Conservation (phyloP, 2,113 vertebrate species). For the Burhinus bistriatus region DNA sequence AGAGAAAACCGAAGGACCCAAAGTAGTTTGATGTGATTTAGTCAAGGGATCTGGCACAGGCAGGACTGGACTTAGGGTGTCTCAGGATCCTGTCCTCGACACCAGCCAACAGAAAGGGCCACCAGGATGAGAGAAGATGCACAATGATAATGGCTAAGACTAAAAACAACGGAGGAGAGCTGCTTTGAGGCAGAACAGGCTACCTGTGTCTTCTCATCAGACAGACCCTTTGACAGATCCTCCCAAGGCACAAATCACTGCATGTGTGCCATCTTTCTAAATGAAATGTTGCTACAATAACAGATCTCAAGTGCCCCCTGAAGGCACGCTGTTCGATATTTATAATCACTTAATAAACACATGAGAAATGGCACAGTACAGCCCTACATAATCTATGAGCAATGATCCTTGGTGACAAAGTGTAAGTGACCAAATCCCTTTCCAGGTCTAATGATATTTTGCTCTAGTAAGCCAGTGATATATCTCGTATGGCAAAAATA, state of each 20-base stretch:
- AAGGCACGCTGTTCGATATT: conserved; percentile 8
- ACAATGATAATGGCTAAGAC: accelerated
- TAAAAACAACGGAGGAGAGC: background rate
- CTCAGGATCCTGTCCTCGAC: accelerated
- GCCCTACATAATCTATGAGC: conserved; percentile 61
- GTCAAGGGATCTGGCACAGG: background rate
- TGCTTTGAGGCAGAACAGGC: background rate
- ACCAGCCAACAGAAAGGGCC: background rate
- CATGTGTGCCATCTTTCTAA: background rate
- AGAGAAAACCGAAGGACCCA: background rate
- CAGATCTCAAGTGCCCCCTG: conserved; percentile 14
- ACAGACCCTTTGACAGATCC: background rate
- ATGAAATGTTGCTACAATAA: conserved; percentile 14
- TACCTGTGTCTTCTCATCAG: background rate
- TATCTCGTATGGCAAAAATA: conserved; percentile 66
- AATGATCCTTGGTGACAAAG: conserved; percentile 68
- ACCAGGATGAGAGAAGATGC: background rate
- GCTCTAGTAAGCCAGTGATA: conserved; percentile 43
- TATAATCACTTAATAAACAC: conserved; percentile 68
- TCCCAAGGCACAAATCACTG: background rate
- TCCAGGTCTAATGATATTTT: conserved; percentile 60
- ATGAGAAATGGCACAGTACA: conserved; percentile 51
- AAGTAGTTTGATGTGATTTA: background rate
- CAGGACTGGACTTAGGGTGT: background rate
- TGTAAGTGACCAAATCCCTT: conserved; percentile 67